Base-by-base conservation (phyloP, 2,113 vertebrate species). In the Paracanthobrama guichenoti region DNA sequence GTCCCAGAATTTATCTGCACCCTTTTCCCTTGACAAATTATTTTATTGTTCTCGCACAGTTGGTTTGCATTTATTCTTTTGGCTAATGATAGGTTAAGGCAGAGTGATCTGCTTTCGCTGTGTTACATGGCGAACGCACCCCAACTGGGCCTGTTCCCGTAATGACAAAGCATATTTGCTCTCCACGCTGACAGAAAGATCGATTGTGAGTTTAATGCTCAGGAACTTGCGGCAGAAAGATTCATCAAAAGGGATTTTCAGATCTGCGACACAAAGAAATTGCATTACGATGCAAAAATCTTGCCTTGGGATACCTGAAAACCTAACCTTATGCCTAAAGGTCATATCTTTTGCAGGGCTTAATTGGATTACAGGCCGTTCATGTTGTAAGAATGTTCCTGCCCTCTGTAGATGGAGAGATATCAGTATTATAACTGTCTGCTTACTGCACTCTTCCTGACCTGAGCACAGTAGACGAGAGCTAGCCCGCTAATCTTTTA, bases 21-120 rank as follows among this genome's bases (percentile, higher is more conserved):
- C 90, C 87, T 88, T 92, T 89, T 94, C 93, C 90, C 93, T 87
- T 88, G 92, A 94, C 93, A 95, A 94, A 93, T 94, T 4, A 89
- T 95, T 95, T 93, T 92, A 93, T 94, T 92, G 92, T 93, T 93
- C 91, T 91, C 90, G 86, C 74, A 94, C 91, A 94, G 92, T 94
- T 94, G 90, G 91, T 94, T 92, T 90, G 95, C 89, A 92, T 95
- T 95, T 92, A 90, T 72, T 55, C 84, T 87, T 77, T 92, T 88
- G 89, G 86, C 89, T 92, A 94, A 93, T 91, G 92, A 90, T 87
- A 79, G 85, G 92, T 91, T 67, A 89, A 91, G 89, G 89, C 69
- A 12, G 22, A 91, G 89, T 88, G 90, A 83, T 46, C 89, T 53
- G 81, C 90, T 90, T 76, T 92, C 87, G 66, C 89, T 92, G 81